phyloP scores from a whole-genome alignment of 2,797 vertebrate genomes.

The Eleutherodactylus coqui region DNA sequence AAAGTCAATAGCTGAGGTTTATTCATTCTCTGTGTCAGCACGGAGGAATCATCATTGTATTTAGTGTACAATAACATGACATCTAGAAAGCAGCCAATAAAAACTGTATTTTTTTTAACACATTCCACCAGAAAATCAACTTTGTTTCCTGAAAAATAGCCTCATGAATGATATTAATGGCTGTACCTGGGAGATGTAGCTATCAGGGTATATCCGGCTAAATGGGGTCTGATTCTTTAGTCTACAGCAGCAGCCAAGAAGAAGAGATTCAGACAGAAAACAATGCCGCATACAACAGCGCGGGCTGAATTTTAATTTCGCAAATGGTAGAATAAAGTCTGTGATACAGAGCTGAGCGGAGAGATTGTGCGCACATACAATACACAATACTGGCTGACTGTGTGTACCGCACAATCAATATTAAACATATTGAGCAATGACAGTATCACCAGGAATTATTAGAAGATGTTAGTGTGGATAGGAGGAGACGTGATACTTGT shows the following conservation, averaged over 20 bases:
- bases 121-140: slow-evolving; percentile 1
- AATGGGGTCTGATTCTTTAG: slow-evolving; percentile 10
- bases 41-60: neutral
- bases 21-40: neutral
- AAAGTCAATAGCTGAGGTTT: neutral
- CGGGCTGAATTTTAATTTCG: neutral
- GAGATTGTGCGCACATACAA: slow-evolving; percentile 33
- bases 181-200: neutral
- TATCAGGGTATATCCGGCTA: neutral
- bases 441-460: slow-evolving; percentile 18
- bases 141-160: neutral
- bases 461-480: neutral
- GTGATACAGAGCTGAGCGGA: slow-evolving; percentile 14
- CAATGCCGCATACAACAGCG: slow-evolving; percentile 17
- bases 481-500: neutral
- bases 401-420: slow-evolving; percentile 1
- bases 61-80: slow-evolving; percentile 1
- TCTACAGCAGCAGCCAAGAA: neutral
- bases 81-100: neutral
- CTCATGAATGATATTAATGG: slow-evolving; percentile 35
- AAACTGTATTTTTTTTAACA: neutral
- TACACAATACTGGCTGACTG: neutral
- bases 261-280: slow-evolving; percentile 26
- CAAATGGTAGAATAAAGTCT: slow-evolving; percentile 2
- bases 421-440: slow-evolving; percentile 10